Evolutionary conservation across 1,140 invertebrate genomes (phyloP), one percentile per base, ranked within the genome.

Genomic region (Drosophila asahinai): DNA sequence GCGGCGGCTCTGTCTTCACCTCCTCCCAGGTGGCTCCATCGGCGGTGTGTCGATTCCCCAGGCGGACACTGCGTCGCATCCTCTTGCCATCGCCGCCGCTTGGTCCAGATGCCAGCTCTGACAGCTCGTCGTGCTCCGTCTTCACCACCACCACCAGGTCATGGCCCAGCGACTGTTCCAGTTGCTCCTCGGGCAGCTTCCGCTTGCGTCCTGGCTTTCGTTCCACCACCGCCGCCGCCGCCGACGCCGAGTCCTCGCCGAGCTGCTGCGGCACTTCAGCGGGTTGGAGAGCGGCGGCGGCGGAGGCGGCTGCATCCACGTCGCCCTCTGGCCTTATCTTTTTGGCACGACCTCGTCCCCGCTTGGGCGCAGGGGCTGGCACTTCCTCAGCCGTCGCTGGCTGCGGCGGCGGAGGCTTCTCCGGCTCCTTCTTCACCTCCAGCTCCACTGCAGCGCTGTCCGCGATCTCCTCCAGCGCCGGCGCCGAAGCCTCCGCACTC

Each of bases 311-410:
- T 22, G 19, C 19, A 22, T 52, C 49, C 38, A 40, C 22, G 19
- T 86, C 83, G 19, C 52, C 54, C 15, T 83, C 83, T 1, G 67
- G 60, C 38, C 68, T 68, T 3, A 81, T 80, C 65, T 92, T 92
- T 59, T 91, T 92, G 71, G 77, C 83, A 60, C 91, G 89, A 27
- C 91, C 91, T 17, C 91, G 77, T 30, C 91, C 91, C 6, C 91
- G 89, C 40, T 92, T 92, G 12, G 79, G 71, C 43, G 63, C 73
- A 19, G 74, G 65, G 22, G 57, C 54, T 14, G 51, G 52, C n/a
- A 38, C 43, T 17, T 64, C 47, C 12, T 47, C 72, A 2, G 22
- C 33, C 61, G 33, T 33, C 33, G 33, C 8, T 11, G 9, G 6
- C 30, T 6, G 30, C 7, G 11, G 33, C 15, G 22, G 49, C 25